These are phyloP conservation scores for Bombus difficillimus DNA, from an alignment of 1,140 invertebrate genomes.

Conservation along the genomic window DNA sequence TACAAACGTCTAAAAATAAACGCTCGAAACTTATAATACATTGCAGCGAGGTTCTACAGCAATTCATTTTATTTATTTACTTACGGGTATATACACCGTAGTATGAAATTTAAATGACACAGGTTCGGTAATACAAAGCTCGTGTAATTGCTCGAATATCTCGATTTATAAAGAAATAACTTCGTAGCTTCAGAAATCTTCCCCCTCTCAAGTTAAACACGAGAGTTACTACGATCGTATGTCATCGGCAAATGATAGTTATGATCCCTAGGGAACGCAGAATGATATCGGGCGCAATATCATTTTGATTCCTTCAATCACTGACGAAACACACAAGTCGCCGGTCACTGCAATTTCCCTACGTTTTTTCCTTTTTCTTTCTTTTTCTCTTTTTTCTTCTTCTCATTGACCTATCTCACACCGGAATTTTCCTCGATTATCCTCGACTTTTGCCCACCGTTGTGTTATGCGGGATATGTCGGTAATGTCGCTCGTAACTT, in stretches of 20 bases:
- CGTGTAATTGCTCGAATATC: no score
- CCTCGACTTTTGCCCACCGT: slow-evolving; percentile 42
- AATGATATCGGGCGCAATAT: not conserved
- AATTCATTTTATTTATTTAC: no score
- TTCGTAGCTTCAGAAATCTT: not conserved
- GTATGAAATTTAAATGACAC: no score
- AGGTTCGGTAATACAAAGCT: no score
- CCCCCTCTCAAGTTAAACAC: no score
- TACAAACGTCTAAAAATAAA: no score
- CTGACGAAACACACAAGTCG: not conserved
- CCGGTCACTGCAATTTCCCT: slow-evolving; percentile 8
- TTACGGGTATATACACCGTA: no score
- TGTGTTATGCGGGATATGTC: slow-evolving; percentile 57
- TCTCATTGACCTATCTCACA: slow-evolving; percentile 37
- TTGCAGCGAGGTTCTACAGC: no score
- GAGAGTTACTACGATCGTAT: no score
- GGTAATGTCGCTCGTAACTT: slow-evolving; percentile 61
- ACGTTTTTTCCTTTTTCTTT: not conserved
- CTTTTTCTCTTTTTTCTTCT: not conserved
- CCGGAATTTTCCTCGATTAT: slow-evolving; percentile 47
- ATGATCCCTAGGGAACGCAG: no score
- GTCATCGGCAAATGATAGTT: not conserved
- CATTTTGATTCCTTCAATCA: slow-evolving; percentile 8
- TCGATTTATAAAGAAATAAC: not conserved
- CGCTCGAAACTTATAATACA: no score